Conservation (phyloP, 2,797 vertebrate genomes). For the Crocodylus rhombifer region DNA sequence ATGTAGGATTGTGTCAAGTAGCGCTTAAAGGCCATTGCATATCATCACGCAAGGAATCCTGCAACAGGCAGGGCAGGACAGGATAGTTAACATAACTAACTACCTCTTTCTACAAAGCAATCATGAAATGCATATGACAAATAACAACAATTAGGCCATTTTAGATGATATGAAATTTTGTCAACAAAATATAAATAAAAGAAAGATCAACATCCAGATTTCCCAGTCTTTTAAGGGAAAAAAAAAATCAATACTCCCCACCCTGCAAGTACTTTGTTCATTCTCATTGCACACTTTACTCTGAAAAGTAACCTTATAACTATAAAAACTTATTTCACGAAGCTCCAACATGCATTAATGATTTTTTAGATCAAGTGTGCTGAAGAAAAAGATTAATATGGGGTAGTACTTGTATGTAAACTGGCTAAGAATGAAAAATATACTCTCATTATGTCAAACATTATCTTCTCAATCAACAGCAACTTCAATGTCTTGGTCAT, state of each 20-base stretch:
- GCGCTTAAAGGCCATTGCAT: not conserved
- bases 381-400: not conserved
- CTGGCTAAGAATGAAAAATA: too few species aligned
- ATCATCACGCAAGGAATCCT: not conserved
- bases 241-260: too few species aligned
- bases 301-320: not conserved
- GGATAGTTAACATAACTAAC: too few species aligned
- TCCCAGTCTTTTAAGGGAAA: not conserved
- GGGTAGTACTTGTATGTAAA: not conserved
- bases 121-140: not conserved
- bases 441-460: fast-evolving
- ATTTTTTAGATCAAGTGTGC: not conserved
- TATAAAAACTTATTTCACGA: not conserved
- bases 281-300: not conserved
- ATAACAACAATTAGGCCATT: not conserved
- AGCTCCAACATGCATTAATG: not conserved
- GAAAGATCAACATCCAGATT: not conserved
- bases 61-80: not conserved
- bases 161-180: not conserved
- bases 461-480: not conserved
- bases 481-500: not conserved
- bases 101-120: not conserved
- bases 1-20: not conserved
- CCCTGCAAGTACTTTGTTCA: too few species aligned
- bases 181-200: not conserved